Base-by-base conservation (phyloP, 2,888 invertebrate genomes). In the Cyrtodaria siliqua region DNA sequence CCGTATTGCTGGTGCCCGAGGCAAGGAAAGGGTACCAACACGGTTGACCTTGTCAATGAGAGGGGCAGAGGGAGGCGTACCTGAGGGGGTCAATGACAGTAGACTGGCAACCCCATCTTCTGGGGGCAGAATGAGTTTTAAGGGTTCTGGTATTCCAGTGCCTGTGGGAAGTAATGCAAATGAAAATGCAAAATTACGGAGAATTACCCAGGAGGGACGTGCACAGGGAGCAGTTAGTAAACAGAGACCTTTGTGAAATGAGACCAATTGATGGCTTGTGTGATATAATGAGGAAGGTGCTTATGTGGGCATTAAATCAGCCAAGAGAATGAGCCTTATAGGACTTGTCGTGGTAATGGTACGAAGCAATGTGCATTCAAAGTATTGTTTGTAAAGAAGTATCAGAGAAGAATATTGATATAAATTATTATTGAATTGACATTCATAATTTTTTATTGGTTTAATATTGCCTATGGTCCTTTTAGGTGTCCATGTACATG, bases 71-170 rank as follows among this genome's bases (percentile, higher is more conserved):
- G 88, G 84, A 40, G 83, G 83, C 47, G 73, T 80, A 24, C 62
- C 75, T 12, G 73, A 63, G 26, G 63, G 50, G 2, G 80, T 88
- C 44, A 88, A 87, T 82, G 90, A 90, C 47, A 84, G 80, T 79
- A 84, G 90, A 60, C 77, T 90, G 66, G 87, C 90, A 27, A 90
- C 90, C 27, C 90, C 90, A 14, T 89, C 90, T n/a, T 89, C 90
- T 57, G 90, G 89, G 56, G 90, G 89, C 49, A 77, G 90, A 24
- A 86, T 89, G 70, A 89, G 89, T 79, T 85, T 86, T 69, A 87
- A 89, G 70, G 89, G 88, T 29, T 90, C 90, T 66, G 87, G 87
- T 52, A 83, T 90, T 52, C 90, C 90, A 24, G 87, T 90, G 55
- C 90, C 90, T 38, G 86, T 90, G 60, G 83, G 84, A 18, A 83